Base-by-base conservation (phyloP, 2,888 invertebrate species). In the Ditula angustiorana region DNA sequence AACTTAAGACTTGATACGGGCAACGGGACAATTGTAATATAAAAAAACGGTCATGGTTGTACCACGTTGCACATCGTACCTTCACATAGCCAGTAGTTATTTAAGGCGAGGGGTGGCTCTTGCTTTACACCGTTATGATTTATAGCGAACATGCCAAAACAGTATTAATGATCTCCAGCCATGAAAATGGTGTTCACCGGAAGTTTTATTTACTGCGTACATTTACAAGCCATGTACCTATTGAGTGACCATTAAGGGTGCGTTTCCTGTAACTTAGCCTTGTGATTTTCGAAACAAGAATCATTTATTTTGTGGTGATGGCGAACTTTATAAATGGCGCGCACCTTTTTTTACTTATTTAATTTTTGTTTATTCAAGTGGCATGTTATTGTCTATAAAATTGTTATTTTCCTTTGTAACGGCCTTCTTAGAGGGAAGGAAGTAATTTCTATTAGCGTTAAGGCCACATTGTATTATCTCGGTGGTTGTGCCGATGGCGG, bases 81-180 rank as follows among this genome's bases (percentile, higher is more conserved):
- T 23, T 35, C 30, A 28, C 28, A 50, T 11, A 30, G 28, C 5
- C 19, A 30, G 30, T 19, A 30, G 33, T 35, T 47, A 64, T 59
- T 64, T 66, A 33, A 79, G 73, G 37, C 73, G 60, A 77, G 80
- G 79, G 76, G 79, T 76, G 78, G 73, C 73, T 69, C 68, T 76
- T 79, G 73, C 73, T 69, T 68, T 68, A 75, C 75, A 75, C 67
- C 74, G 55, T 72, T 78, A 76, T 77, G 75, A 75, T 74, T 76
- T 75, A 79, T 78, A 68, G 73, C 74, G 69, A 70, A 72, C 70
- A 76, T 74, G 76, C 76, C 80, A 79, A 80, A 83, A 79, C 74
- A 71, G 75, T 70, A 84, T 82, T 84, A 84, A 85, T 84, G 79
- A 73, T 77, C 68, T 68, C 72, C 71, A 74, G 77, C 78, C 81